phyloP scores from a whole-genome alignment of 2,888 invertebrate species.

The Oscheius sp. region DNA sequence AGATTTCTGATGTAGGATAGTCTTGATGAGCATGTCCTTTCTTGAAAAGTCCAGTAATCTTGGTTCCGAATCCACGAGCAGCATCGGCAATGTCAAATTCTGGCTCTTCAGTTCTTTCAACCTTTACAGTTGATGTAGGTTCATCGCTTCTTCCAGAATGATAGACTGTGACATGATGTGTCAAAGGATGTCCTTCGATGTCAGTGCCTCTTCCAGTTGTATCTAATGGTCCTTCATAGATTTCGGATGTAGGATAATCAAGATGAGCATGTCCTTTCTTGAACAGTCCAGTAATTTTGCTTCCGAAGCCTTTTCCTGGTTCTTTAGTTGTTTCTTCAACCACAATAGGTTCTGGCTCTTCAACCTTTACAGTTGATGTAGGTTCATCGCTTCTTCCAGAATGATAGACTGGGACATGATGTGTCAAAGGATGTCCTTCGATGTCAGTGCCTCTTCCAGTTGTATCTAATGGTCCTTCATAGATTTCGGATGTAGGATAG shows the following conservation, averaged over 20 bases:
- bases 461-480: too few species aligned
- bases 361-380: too few species aligned
- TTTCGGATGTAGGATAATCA: constrained; percentile 36
- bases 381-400: too few species aligned
- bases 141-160: constrained; percentile 37
- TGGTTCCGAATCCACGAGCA: constrained; percentile 5
- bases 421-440: too few species aligned
- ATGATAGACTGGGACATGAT: too few species aligned
- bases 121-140: constrained; percentile 29
- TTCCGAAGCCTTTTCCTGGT: constrained; percentile 42
- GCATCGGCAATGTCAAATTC: constrained; percentile 29
- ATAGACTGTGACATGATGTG: constrained; percentile 41
- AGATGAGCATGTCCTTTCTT: constrained; percentile 34
- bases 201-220: constrained; percentile 21
- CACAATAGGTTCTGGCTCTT: too few species aligned
- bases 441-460: too few species aligned
- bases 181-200: constrained; percentile 37
- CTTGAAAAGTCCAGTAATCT: constrained; percentile 39
- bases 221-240: constrained; percentile 40
- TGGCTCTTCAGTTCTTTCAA: neutral
- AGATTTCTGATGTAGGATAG: constrained; percentile 47
- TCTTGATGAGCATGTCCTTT: constrained; percentile 35
- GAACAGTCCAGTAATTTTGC: constrained; percentile 31
- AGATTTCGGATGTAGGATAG: too few species aligned
- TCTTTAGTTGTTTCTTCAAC: too few species aligned